Evolutionary conservation across 1,140 invertebrate species (phyloP).

Genomic region (Macrostomum lignano): DNA sequence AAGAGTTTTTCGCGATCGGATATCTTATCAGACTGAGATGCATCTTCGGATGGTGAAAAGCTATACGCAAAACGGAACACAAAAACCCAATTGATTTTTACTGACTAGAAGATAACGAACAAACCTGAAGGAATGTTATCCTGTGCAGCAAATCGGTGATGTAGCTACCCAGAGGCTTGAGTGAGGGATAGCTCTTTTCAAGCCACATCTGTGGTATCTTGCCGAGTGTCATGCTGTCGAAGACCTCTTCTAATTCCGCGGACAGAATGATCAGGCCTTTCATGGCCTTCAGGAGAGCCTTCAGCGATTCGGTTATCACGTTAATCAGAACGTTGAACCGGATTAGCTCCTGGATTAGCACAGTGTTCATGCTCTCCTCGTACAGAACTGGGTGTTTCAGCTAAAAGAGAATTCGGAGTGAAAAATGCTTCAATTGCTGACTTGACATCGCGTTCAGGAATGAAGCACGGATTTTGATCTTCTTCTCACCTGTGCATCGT

Average conservation of each 20-base stretch:
- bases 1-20: too few species aligned
- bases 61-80: too few species aligned
- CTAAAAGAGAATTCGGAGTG: slow-evolving; percentile 3
- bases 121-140: too few species aligned
- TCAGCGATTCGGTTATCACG: slow-evolving; percentile 17
- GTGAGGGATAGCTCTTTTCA: slow-evolving; percentile 23
- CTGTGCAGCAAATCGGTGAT: slow-evolving; percentile 21
- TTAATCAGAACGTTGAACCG: slow-evolving; percentile 24
- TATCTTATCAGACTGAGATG: too few species aligned
- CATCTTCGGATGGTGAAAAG: too few species aligned
- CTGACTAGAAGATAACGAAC: too few species aligned
- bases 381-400: slow-evolving; percentile 22
- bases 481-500: slow-evolving; percentile 31
- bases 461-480: slow-evolving; percentile 32
- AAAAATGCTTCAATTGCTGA: neutral
- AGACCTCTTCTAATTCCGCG: slow-evolving; percentile 22
- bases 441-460: too few species aligned
- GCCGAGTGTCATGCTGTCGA: slow-evolving; percentile 27
- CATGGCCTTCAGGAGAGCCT: slow-evolving; percentile 23
- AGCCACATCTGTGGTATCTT: slow-evolving; percentile 31
- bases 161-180: slow-evolving; percentile 25
- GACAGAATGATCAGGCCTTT: slow-evolving; percentile 25
- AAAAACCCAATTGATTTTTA: too few species aligned
- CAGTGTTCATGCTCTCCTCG: slow-evolving; percentile 29
- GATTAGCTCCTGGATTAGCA: slow-evolving; percentile 26